These are phyloP conservation scores for Argopecten irradians DNA, from an alignment of 1,140 invertebrate species.

Conservation along the genomic window DNA sequence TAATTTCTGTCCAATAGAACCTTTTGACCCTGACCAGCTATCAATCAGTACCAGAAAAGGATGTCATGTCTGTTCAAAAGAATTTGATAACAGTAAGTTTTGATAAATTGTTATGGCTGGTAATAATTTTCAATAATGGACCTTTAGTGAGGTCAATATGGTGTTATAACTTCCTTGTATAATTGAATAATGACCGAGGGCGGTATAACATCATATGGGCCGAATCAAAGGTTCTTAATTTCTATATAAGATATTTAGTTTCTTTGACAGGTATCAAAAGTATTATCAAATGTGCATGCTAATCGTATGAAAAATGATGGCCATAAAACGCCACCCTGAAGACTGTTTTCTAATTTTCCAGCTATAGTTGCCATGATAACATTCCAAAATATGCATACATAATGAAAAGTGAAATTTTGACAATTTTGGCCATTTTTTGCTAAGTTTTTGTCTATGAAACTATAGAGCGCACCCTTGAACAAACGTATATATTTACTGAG, in stretches of 20 bases:
- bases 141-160: background rate
- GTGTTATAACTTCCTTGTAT: background rate
- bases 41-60: slow-evolving; percentile 51
- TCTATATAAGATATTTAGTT: too few species aligned
- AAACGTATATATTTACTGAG: too few species aligned
- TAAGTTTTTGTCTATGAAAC: too few species aligned
- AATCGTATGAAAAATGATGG: background rate
- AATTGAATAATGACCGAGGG: background rate
- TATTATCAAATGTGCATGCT: background rate
- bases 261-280: too few species aligned
- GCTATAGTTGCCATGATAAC: too few species aligned
- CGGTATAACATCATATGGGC: background rate
- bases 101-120: background rate
- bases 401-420: too few species aligned
- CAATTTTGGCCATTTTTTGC: too few species aligned
- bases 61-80: slow-evolving; percentile 64
- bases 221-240: too few species aligned
- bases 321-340: too few species aligned
- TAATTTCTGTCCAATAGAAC: slow-evolving; percentile 58
- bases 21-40: slow-evolving; percentile 54
- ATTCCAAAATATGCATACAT: too few species aligned
- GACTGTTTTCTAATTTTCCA: too few species aligned
- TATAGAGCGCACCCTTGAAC: too few species aligned
- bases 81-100: slow-evolving; percentile 60
- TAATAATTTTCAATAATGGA: background rate